Evolutionary conservation across 2,113 vertebrate genomes (phyloP), one percentile per base, ranked within the genome.

Genomic region (Delphinapterus leucas): DNA sequence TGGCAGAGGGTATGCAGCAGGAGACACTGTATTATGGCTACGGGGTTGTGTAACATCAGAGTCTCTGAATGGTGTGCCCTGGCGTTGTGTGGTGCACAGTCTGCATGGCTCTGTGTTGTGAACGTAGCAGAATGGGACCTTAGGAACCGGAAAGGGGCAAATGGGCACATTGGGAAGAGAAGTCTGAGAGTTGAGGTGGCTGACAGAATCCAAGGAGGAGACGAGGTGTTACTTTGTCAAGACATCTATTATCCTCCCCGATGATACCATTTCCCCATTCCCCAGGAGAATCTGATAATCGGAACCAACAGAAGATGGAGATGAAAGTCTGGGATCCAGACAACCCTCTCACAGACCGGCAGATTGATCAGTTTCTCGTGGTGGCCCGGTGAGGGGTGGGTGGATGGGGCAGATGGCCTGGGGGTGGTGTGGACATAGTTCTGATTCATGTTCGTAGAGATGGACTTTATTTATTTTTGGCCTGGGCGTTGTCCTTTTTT

Each of bases 311-410:
- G 98, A 99, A 99, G 96, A 98, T 99, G 98, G 99, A 99, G 97
- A 99, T 99, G 91, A 99, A 99, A 89, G 99, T 99, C 79, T 99
- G 99, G 99, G 99, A 99, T 95, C 99, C 99, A 3, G 99, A 99
- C 98, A 99, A 99, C 98, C 99, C 99, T 91, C 99, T 99, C 60
- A 99, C 99, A 36, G 99, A 99, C 98, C 99, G 99, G 60, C 99
- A 99, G 98, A 99, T 99, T 0, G 99, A 99, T 98, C 99, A 99
- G 98, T 99, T 99, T 96, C 99, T 99, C 49, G 99, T 99, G 89
- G 99, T 99, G 97, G 99, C 99, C 33, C 99, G 99, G 99, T 99
- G 98, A 99, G 97, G 65, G 76, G 91, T 92, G 92, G 89, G 93
- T 93, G 89, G 74, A 70, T n/a, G 65, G 53, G 68, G 33, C n/a